These are phyloP conservation scores for Cyclophora punctaria DNA, from an alignment of 2,888 invertebrate species.

Conservation along the genomic window DNA sequence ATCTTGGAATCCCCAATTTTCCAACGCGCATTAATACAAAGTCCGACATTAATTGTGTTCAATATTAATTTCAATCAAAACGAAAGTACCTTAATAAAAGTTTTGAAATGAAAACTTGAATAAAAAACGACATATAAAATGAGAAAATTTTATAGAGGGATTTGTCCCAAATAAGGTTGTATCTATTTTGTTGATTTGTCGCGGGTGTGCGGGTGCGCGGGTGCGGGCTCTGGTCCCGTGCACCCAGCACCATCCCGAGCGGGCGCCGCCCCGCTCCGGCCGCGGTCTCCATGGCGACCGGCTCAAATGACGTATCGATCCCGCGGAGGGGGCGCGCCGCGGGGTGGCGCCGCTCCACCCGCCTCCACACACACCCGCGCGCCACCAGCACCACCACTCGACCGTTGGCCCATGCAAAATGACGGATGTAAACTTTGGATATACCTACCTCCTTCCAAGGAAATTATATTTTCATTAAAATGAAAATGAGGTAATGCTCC, in stretches of 20 bases:
- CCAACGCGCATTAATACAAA: background rate
- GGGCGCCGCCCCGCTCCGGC: constrained; percentile 72
- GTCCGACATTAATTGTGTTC: too few relatives aligned
- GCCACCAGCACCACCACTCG: constrained; percentile 60
- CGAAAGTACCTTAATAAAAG: constrained; percentile 14
- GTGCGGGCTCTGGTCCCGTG: constrained; percentile 68
- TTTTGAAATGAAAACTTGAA: constrained; percentile 23
- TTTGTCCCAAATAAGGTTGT: constrained; percentile 60
- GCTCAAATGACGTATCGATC: constrained; percentile 76
- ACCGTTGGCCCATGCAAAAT: constrained; percentile 76
- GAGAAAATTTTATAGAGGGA: constrained; percentile 52
- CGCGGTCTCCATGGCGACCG: constrained; percentile 76
- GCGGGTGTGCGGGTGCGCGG: constrained; percentile 36
- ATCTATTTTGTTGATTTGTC: constrained; percentile 60
- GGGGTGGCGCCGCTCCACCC: constrained; percentile 69
- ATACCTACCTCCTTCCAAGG: constrained; percentile 70
- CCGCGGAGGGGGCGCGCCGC: constrained; percentile 56
- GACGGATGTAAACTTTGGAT: constrained; percentile 75
- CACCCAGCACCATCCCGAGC: constrained; percentile 62
- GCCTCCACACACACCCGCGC: constrained; percentile 56
- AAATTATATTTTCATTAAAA: constrained; percentile 73
- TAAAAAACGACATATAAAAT: constrained; percentile 32
- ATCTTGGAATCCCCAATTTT: background rate
- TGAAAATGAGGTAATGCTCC: constrained; percentile 64
- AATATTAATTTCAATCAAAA: background rate